These are phyloP conservation scores for Centropus unirufus DNA, from an alignment of 2,113 vertebrate species.

Conservation along the genomic window DNA sequence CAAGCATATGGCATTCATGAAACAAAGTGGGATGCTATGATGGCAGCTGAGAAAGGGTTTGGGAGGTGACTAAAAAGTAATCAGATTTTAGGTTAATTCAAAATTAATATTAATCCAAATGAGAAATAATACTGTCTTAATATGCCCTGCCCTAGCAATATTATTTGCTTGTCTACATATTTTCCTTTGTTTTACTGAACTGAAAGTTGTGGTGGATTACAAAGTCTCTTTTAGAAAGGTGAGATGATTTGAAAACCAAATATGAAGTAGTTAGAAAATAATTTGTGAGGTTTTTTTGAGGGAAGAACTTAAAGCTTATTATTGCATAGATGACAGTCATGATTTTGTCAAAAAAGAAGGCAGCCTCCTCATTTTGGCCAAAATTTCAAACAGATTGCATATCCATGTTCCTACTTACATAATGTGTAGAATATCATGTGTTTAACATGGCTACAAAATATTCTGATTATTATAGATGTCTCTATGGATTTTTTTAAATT, in stretches of 20 bases:
- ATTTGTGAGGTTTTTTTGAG: rapidly evolving
- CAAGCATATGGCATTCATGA: background rate
- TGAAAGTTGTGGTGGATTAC: background rate
- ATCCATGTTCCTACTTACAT: background rate
- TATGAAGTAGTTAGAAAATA: background rate
- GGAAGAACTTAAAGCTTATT: background rate
- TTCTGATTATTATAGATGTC: background rate
- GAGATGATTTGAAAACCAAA: background rate
- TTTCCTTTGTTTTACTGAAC: background rate
- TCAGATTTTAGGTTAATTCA: background rate
- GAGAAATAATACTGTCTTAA: background rate
- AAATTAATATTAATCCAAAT: background rate
- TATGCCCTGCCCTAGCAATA: background rate
- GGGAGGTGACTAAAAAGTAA: background rate
- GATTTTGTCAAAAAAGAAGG: background rate
- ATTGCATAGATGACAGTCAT: background rate
- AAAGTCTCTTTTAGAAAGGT: background rate
- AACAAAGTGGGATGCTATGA: background rate
- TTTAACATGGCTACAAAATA: background rate
- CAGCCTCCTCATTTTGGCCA: background rate
- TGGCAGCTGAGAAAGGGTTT: background rate
- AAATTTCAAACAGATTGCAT: background rate
- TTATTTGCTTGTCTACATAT: background rate
- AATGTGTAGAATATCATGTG: background rate
- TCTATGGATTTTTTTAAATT: background rate